These are phyloP conservation scores for Leptopilina clavipes DNA, from an alignment of 1,140 invertebrate species.

Conservation along the genomic window DNA sequence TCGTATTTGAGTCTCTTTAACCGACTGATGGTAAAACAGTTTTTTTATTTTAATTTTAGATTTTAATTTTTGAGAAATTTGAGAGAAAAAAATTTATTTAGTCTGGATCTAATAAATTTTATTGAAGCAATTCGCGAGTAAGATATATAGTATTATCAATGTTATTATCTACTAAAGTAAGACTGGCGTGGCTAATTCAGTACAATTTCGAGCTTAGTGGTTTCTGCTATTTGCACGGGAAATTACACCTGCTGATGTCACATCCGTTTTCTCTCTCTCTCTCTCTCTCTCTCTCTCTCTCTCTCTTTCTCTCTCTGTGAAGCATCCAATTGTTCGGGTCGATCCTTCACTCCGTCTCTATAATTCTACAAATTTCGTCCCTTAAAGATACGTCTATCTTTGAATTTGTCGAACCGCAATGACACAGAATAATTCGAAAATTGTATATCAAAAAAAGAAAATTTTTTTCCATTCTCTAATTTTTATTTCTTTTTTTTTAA, in stretches of 20 bases:
- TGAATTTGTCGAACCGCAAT: background rate
- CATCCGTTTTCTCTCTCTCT: constrained; percentile 57
- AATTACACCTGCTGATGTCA: constrained; percentile 69
- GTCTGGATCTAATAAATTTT: no score
- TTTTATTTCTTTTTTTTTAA: no score
- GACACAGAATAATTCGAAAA: background rate
- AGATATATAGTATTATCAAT: constrained; percentile 32
- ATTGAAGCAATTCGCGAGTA: constrained; percentile 17
- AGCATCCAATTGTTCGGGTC: constrained; percentile 53
- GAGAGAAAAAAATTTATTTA: no score
- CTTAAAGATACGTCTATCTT: constrained; percentile 7
- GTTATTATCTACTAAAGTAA: constrained; percentile 60
- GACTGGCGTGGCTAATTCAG: constrained; percentile 60
- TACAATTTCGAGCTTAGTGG: constrained; percentile 68
- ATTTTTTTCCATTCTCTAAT: background rate
- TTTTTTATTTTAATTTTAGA: no score
- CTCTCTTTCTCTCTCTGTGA: constrained; percentile 37
- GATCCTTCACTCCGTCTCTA: constrained; percentile 40
- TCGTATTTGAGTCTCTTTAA: no score
- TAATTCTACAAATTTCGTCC: background rate
- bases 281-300: background rate
- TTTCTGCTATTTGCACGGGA: constrained; percentile 68
- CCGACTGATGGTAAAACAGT: no score
- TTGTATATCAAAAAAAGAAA: background rate
- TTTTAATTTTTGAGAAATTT: no score